Evolutionary conservation across 2,113 vertebrate species (phyloP).

Genomic region (Hemicordylus capensis): DNA sequence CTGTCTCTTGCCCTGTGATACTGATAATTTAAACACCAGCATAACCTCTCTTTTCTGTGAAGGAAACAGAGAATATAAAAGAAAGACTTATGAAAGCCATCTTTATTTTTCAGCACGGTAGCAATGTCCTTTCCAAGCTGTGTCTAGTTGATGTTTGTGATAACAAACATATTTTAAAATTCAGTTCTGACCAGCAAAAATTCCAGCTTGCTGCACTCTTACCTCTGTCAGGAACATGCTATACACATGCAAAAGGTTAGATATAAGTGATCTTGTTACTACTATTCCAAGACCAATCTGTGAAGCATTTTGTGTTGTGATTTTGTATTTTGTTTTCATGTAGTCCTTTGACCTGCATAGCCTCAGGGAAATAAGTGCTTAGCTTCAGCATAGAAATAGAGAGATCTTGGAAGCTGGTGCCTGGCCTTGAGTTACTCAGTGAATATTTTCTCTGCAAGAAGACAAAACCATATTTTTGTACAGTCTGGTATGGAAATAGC

Average conservation of each 20-base stretch:
- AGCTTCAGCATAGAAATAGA: conserved; percentile 43
- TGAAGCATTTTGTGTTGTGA: conserved; percentile 45
- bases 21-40: conserved; percentile 7
- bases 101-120: neutral
- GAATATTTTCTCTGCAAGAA: conserved; percentile 32
- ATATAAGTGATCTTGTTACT: neutral
- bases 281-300: conserved; percentile 26
- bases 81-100: neutral
- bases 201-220: conserved; percentile 49
- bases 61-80: neutral
- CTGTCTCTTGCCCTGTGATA: neutral
- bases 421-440: conserved; percentile 52
- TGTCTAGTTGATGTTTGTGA: conserved; percentile 37
- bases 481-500: conserved; percentile 37
- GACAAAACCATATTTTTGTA: conserved; percentile 8
- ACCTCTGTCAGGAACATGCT: conserved; percentile 44
- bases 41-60: neutral
- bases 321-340: conserved; percentile 49
- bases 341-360: conserved; percentile 55
- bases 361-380: conserved; percentile 49
- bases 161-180: conserved; percentile 56
- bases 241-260: conserved; percentile 48
- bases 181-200: conserved; percentile 16
- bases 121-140: neutral
- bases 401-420: conserved; percentile 20